Evolutionary conservation across 2,113 vertebrate genomes (phyloP).

Genomic region (Progne subis): DNA sequence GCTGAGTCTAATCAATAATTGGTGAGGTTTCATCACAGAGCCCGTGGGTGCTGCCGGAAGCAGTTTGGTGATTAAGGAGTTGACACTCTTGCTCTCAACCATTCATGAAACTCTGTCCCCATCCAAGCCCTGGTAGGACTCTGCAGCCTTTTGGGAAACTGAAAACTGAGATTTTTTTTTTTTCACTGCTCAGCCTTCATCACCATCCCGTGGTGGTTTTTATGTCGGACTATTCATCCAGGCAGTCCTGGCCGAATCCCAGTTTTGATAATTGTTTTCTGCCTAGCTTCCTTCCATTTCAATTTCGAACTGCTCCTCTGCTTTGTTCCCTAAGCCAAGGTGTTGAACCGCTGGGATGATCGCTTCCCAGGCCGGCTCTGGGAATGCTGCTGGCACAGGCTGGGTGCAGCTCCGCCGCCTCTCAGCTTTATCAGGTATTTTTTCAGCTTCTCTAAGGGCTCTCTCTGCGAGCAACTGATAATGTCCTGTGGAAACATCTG

Average conservation of each 20-base stretch:
- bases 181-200: not conserved
- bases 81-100: slow-evolving; percentile 23
- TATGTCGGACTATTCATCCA: not conserved
- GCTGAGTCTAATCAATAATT: slow-evolving; percentile 51
- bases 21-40: slow-evolving; percentile 36
- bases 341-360: not conserved
- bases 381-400: not conserved
- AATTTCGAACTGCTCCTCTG: not conserved
- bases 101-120: not conserved
- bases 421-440: not conserved
- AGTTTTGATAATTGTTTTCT: slow-evolving; percentile 18
- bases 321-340: not conserved
- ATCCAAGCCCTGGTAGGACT: not conserved
- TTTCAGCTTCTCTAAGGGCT: not conserved
- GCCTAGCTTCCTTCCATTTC: not conserved
- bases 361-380: not conserved
- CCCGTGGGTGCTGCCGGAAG: slow-evolving; percentile 44
- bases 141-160: not conserved
- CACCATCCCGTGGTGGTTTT: not conserved
- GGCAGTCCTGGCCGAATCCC: not conserved
- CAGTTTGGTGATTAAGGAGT: slow-evolving; percentile 34
- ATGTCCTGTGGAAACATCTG: slow-evolving; percentile 38
- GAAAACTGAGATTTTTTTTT: not conserved
- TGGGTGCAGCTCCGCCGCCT: not conserved
- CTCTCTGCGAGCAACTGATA: not conserved